Evolutionary conservation across 92 coral and sea anemone genomes (phyloP).

Genomic region (Desmophyllum pertusum): DNA sequence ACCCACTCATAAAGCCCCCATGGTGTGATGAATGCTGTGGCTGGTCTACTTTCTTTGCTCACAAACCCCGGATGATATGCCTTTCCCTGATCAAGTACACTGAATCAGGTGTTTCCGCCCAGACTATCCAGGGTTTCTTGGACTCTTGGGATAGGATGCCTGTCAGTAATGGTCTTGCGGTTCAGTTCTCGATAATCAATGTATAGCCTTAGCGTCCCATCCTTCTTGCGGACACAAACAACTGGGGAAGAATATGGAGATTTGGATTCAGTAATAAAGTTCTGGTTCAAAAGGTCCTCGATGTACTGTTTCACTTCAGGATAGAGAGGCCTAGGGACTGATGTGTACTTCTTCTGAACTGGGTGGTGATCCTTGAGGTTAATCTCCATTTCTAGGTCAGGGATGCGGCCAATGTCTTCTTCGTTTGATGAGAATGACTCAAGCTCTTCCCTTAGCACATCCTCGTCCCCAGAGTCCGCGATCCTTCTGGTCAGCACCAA

Average conservation of each 20-base stretch:
- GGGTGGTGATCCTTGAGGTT: not conserved
- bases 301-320: slow-evolving; percentile 15
- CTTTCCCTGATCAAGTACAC: slow-evolving; percentile 21
- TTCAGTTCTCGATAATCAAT: slow-evolving; percentile 3
- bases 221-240: slow-evolving; percentile 20
- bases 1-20: slow-evolving; percentile 42
- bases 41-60: slow-evolving; percentile 32
- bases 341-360: slow-evolving; percentile 8
- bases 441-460: slow-evolving; percentile 10
- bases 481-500: too few species aligned
- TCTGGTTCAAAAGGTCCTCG: slow-evolving; percentile 1
- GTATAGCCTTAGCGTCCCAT: slow-evolving; percentile 7
- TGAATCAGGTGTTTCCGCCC: not conserved
- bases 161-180: slow-evolving; percentile 5
- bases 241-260: slow-evolving; percentile 27
- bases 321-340: slow-evolving; percentile 17
- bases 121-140: slow-evolving; percentile 16
- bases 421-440: slow-evolving; percentile 20
- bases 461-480: too few species aligned
- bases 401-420: slow-evolving; percentile 17
- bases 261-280: slow-evolving; percentile 14
- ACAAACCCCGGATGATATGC: slow-evolving; percentile 27
- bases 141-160: slow-evolving; percentile 24
- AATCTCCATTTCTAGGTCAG: too few species aligned
- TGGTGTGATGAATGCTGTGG: slow-evolving; percentile 45